A percentile compares a stretch with the other conserved stretches of the same genome.
Evolutionary conservation across 2,888 invertebrate genomes (phyloP).

Genomic region (Caenorhabditis doughertyi): DNA sequence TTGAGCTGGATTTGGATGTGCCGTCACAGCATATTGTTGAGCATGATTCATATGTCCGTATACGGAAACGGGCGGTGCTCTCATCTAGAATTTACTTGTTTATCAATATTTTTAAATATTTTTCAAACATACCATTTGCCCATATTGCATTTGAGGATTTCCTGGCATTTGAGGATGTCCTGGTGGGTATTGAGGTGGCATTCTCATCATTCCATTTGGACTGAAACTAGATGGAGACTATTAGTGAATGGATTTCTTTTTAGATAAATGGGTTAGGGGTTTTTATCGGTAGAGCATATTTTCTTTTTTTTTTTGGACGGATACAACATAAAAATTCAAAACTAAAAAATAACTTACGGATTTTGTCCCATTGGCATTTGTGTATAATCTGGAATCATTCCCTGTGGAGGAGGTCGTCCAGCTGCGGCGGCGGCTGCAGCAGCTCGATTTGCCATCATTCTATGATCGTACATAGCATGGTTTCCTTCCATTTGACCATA

Average conservation of each 20-base stretch:
- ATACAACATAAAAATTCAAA: neutral
- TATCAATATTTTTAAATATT: neutral
- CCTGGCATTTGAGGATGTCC: slow-evolving; percentile 43
- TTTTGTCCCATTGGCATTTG: slow-evolving; percentile 50
- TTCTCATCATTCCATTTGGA: slow-evolving; percentile 36
- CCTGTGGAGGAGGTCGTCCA: slow-evolving; percentile 40
- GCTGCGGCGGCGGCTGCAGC: slow-evolving; percentile 20
- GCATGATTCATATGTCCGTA: slow-evolving; percentile 47
- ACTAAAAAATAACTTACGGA: slow-evolving; percentile 34
- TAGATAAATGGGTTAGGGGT: no score
- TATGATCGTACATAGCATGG: slow-evolving; percentile 54
- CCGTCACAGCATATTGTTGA: slow-evolving; percentile 49
- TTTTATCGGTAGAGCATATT: no score
- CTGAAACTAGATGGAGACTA: slow-evolving; percentile 2
- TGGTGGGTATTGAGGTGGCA: slow-evolving; percentile 44
- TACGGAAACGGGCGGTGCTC: slow-evolving; percentile 52
- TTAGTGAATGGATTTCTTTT: neutral
- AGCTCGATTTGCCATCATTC: slow-evolving; percentile 37
- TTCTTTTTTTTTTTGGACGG: neutral
- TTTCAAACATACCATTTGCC: slow-evolving; percentile 41
- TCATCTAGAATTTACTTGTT: slow-evolving; percentile 33
- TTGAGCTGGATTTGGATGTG: slow-evolving; percentile 41
- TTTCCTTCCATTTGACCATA: slow-evolving; percentile 65
- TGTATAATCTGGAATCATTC: slow-evolving; percentile 55
- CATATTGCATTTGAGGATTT: slow-evolving; percentile 48